Base-by-base conservation (phyloP, 2,888 invertebrate species). In the Hermaeophaga mercurialis region DNA sequence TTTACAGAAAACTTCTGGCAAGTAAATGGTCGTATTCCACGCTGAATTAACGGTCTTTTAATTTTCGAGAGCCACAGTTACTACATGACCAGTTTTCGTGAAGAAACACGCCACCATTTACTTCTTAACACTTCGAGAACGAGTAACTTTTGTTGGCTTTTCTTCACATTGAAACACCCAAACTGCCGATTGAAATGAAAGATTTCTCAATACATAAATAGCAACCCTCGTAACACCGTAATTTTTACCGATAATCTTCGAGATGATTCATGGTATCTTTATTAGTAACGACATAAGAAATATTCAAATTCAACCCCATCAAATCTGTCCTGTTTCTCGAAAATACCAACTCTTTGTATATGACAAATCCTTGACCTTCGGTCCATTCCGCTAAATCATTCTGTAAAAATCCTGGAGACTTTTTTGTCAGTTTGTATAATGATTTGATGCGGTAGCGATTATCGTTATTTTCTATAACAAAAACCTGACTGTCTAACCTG, bases 261-360 rank as follows among this genome's bases (percentile, higher is more conserved):
- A 80, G 64, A 66, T 81, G 80, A 61, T 79, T 72, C 15, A 76
- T 52, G 1, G 79, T 75, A 39, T 78, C 73, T 1, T 71, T 69
- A 64, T 78, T 69, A 2, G 75, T 74, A 38, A 79, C 57, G n/a
- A 76, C 75, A 47, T 68, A 66, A 6, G 73, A 71, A 6, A 71
- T 64, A 11, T 63, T 70, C 4, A 77, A 31, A 11, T 50, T 47
- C 9, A 63, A 52, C 19, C 72, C 70, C 57, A 68, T 66, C 15
- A 77, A 44, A 39, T 63, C 33, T 9, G 52, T 47, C 24, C 63
- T 54, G 28, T 59, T 54, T 19, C 14, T 58, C 0, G 54, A 39
- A n/a, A 44, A 22, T n/a, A 48, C 46, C 18, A 58, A 39, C 7
- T 52, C 56, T n/a, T 56, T 55, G 19, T 45, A 63, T 47, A 54